Evolutionary conservation across 2,113 vertebrate species (phyloP).

Genomic region (Poeciliopsis occidentalis): DNA sequence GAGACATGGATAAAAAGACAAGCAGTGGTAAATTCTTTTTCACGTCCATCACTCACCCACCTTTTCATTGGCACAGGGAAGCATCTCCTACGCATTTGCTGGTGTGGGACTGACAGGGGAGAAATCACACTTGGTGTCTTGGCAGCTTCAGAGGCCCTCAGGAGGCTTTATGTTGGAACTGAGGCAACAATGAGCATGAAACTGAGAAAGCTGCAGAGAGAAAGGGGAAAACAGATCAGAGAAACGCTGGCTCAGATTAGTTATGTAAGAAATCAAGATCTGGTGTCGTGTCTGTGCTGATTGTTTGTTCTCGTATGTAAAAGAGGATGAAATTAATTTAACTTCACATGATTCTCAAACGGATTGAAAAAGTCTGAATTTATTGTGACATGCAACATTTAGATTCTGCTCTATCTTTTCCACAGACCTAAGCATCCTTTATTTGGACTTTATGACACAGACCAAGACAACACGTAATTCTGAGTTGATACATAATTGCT

Average conservation of each 20-base stretch:
- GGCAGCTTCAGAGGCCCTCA: conserved; percentile 51
- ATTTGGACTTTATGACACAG: too few relatives aligned
- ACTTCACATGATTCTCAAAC: conserved; percentile 28
- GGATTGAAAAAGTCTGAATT: neutral
- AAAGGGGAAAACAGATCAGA: conserved; percentile 25
- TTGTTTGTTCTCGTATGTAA: conserved; percentile 37
- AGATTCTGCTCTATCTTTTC: neutral
- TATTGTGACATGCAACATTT: neutral
- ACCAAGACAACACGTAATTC: too few relatives aligned
- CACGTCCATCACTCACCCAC: conserved; percentile 65
- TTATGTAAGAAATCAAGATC: conserved; percentile 67
- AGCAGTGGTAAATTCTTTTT: conserved; percentile 29
- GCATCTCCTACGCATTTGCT: conserved; percentile 62
- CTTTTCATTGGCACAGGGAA: conserved; percentile 59
- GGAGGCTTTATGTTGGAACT: conserved; percentile 51
- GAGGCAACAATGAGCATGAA: conserved; percentile 43
- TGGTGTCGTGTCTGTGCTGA: conserved; percentile 28
- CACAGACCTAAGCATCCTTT: too few relatives aligned
- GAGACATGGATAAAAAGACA: conserved; percentile 34
- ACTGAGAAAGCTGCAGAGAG: conserved; percentile 13
- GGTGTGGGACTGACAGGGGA: conserved; percentile 56
- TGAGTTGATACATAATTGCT: too few relatives aligned
- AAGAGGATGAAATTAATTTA: conserved; percentile 11
- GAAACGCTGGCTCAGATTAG: conserved; percentile 58
- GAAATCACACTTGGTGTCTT: conserved; percentile 61